These are phyloP conservation scores for Phyllostomus hastatus DNA, from an alignment of 2,113 vertebrate genomes.

Conservation along the genomic window DNA sequence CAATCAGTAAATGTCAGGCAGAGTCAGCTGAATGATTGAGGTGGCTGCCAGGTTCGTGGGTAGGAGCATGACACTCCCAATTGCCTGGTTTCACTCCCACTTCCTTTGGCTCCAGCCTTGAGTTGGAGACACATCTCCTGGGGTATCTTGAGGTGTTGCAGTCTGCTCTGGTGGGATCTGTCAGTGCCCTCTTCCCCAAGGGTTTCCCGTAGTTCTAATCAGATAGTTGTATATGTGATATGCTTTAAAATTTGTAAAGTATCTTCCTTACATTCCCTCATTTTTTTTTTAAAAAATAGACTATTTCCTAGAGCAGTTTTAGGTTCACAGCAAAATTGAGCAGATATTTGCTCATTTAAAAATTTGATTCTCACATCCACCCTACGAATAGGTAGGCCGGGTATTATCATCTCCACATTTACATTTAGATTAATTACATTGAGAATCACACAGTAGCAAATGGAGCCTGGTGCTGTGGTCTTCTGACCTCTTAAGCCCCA, in stretches of 20 bases:
- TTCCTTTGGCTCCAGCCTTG: background rate
- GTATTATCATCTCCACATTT: background rate
- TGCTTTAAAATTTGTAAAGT: slow-evolving; percentile 5
- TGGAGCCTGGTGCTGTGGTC: background rate
- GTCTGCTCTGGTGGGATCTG: background rate
- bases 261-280: background rate
- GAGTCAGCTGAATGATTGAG: background rate
- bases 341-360: background rate
- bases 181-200: background rate
- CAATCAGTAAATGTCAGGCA: background rate
- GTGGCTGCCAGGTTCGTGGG: background rate
- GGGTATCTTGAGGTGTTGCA: background rate
- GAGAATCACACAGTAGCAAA: slow-evolving; percentile 3
- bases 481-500: slow-evolving; percentile 45
- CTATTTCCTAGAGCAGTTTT: slow-evolving; percentile 28
- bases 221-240: background rate
- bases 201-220: background rate
- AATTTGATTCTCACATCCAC: background rate
- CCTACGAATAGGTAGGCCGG: background rate
- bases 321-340: background rate
- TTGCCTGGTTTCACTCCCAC: background rate
- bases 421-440: slow-evolving; percentile 3
- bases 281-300: background rate
- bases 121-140: background rate
- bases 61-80: background rate